These are phyloP conservation scores for Choristoneura fumiferana DNA, from an alignment of 1,140 invertebrate species.

Conservation along the genomic window DNA sequence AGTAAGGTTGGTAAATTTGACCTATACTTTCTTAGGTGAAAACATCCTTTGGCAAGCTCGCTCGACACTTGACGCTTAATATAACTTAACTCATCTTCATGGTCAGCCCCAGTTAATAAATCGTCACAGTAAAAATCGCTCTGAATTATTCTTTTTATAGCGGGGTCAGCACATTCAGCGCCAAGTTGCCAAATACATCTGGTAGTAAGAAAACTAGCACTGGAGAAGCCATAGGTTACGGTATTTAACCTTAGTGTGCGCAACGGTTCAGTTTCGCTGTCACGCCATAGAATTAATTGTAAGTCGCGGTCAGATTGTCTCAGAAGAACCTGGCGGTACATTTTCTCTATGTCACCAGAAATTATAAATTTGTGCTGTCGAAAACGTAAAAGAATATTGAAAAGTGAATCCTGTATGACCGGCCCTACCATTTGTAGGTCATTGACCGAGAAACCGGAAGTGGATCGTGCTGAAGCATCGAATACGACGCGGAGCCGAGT, in stretches of 20 bases:
- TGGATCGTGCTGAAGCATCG: too few species aligned
- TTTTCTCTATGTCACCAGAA: slow-evolving; percentile 3
- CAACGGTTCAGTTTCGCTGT: background rate
- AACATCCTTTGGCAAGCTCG: too few species aligned
- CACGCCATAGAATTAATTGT: background rate
- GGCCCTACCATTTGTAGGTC: background rate
- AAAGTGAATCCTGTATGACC: background rate
- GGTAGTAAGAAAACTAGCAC: background rate
- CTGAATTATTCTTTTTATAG: background rate
- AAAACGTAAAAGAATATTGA: background rate
- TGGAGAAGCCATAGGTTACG: background rate
- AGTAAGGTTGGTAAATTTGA: background rate
- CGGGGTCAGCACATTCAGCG: background rate
- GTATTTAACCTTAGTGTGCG: background rate
- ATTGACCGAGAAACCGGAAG: too few species aligned
- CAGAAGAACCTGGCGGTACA: background rate
- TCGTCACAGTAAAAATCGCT: background rate
- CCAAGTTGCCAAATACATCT: background rate
- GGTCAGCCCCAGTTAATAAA: slow-evolving; percentile 22
- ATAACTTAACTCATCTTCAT: too few species aligned
- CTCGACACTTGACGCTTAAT: too few species aligned
- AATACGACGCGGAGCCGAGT: too few species aligned
- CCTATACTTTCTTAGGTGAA: too few species aligned
- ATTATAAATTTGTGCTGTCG: background rate
- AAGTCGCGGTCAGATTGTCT: background rate